A percentile compares a stretch with the other conserved stretches of the same genome.
Evolutionary conservation across 2,113 vertebrate genomes (phyloP).

Genomic region (Cranoglanis bouderius): DNA sequence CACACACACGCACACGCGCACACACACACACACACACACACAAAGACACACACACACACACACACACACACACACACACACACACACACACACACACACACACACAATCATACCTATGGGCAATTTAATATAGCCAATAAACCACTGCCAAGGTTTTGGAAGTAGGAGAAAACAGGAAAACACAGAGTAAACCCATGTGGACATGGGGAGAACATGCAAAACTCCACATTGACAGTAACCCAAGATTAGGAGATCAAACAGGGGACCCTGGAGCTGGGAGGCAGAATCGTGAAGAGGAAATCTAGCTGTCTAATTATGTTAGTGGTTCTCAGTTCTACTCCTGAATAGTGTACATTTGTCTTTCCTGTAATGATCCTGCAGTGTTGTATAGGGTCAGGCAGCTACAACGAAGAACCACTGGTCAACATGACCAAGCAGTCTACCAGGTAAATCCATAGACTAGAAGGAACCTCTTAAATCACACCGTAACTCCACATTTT

Average conservation of each 20-base stretch:
- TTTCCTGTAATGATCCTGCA: not conserved
- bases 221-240: not conserved
- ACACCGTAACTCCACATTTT: not conserved
- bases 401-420: not conserved
- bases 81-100: not conserved
- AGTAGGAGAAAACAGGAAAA: not conserved
- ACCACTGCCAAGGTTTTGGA: not conserved
- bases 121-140: not conserved
- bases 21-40: no score
- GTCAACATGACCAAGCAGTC: not conserved
- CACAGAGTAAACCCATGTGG: not conserved
- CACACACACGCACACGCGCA: no score
- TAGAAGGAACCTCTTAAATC: not conserved
- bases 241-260: not conserved
- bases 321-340: not conserved
- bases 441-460: conserved; percentile 5
- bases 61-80: no score
- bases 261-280: not conserved
- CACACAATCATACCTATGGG: not conserved
- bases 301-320: not conserved
- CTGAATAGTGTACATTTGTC: not conserved
- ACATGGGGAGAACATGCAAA: not conserved
- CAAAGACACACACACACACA: no score
- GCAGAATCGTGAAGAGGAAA: not conserved
- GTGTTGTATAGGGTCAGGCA: not conserved